Conservation (phyloP, 2,113 vertebrate species). For the Rhodinocichla rosea region DNA sequence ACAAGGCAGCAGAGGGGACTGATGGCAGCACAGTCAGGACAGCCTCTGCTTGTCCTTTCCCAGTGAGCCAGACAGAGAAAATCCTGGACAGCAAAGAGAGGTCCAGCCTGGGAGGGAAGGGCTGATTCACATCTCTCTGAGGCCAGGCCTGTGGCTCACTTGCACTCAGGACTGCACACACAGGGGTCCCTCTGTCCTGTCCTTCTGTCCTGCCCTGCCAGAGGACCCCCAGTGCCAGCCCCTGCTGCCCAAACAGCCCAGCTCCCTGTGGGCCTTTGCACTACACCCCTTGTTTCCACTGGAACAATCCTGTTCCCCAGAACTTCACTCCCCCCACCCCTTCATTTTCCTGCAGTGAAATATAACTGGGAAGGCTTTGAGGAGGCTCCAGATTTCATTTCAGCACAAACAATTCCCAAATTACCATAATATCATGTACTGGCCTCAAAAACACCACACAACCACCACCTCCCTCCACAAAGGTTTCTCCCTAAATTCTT, state of each 20-base stretch:
- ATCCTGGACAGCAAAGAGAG: background rate
- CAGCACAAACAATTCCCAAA: slow-evolving; percentile 53
- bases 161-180: background rate
- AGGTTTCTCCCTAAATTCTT: slow-evolving; percentile 39
- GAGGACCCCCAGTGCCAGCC: background rate
- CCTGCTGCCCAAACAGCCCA: background rate
- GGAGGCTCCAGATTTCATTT: slow-evolving; percentile 40
- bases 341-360: slow-evolving; percentile 11
- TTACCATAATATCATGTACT: background rate
- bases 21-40: background rate
- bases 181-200: background rate
- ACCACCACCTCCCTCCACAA: background rate
- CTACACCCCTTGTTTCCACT: background rate
- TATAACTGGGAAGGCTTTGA: slow-evolving; percentile 14
- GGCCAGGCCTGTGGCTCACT: background rate
- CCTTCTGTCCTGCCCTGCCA: background rate
- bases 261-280: background rate
- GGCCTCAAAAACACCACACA: background rate
- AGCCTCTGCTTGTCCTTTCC: background rate
- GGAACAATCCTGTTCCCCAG: background rate
- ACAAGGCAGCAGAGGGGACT: background rate
- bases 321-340: background rate
- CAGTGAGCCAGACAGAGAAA: background rate
- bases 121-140: background rate
- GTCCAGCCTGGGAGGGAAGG: background rate